These are phyloP conservation scores for Antennarius striatus DNA, from an alignment of 2,113 vertebrate species.

Conservation along the genomic window DNA sequence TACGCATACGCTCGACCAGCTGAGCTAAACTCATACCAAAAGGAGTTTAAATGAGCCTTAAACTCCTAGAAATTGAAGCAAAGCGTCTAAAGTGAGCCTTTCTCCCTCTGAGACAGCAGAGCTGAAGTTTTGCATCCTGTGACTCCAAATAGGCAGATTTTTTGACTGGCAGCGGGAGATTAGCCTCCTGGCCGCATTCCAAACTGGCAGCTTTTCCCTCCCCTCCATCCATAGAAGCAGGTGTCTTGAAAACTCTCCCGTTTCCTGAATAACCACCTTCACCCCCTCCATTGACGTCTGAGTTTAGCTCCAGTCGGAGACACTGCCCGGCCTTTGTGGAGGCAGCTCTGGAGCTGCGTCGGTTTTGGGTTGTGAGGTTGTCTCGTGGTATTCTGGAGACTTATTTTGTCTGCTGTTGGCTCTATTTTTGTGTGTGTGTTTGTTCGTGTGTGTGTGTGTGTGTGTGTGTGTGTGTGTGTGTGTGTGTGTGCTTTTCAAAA, in stretches of 20 bases:
- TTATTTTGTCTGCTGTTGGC: slow-evolving; percentile 44
- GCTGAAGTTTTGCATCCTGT: slow-evolving; percentile 14
- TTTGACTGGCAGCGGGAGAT: slow-evolving; percentile 36
- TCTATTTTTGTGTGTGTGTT: slow-evolving; percentile 58
- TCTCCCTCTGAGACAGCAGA: slow-evolving; percentile 21
- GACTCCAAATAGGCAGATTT: slow-evolving; percentile 45
- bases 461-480: neutral
- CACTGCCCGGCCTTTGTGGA: slow-evolving; percentile 17
- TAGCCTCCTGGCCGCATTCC: slow-evolving; percentile 44
- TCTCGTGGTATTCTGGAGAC: slow-evolving; percentile 58
- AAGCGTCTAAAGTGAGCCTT: slow-evolving; percentile 32
- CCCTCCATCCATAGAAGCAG: slow-evolving; percentile 13
- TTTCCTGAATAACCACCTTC: slow-evolving; percentile 1
- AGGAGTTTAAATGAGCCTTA: slow-evolving; percentile 17
- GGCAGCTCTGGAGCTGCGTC: slow-evolving; percentile 35
- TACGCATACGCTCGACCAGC: too few species aligned
- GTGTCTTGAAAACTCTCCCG: slow-evolving; percentile 20
- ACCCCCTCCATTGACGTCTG: slow-evolving; percentile 6
- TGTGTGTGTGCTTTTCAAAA: slow-evolving; percentile 38
- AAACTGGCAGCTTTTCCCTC: slow-evolving; percentile 12
- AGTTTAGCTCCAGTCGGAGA: slow-evolving; percentile 35
- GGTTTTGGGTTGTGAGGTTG: slow-evolving; percentile 54
- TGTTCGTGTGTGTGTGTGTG: neutral
- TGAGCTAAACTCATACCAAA: too few species aligned
- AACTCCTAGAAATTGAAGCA: slow-evolving; percentile 10